A percentile compares a stretch with the other conserved stretches of the same genome.
Conservation (phyloP, 1,140 invertebrate species). For the Sinonovacula constricta region DNA sequence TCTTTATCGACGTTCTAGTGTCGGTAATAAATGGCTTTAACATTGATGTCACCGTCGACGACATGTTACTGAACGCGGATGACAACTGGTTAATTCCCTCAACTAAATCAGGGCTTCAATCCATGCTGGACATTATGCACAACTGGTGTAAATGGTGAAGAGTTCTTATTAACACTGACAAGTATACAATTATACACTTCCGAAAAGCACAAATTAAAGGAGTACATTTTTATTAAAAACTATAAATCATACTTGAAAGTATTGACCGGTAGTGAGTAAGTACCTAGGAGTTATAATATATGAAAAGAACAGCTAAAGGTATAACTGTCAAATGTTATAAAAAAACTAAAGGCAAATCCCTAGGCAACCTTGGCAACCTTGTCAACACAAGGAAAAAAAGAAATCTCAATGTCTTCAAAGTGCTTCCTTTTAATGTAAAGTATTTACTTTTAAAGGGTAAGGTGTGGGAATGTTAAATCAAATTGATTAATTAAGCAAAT, state of each 20-base stretch:
- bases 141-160: slow-evolving; percentile 10
- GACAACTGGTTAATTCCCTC: slow-evolving; percentile 17
- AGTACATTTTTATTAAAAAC: neutral
- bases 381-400: too few species aligned
- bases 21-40: neutral
- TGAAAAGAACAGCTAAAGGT: neutral
- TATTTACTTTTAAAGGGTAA: too few species aligned
- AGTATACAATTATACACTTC: neutral
- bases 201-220: neutral
- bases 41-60: slow-evolving; percentile 13
- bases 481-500: too few species aligned
- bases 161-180: neutral
- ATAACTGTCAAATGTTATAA: neutral
- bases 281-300: slow-evolving; percentile 3
- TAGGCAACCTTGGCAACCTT: too few species aligned
- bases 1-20: too few species aligned
- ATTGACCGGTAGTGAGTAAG: neutral
- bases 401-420: too few species aligned
- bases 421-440: too few species aligned
- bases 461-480: too few species aligned
- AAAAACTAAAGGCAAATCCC: neutral
- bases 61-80: slow-evolving; percentile 25
- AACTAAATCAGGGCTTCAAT: slow-evolving; percentile 1
- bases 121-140: slow-evolving; percentile 8
- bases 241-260: neutral